Evolutionary conservation across 2,888 invertebrate genomes (phyloP), one percentile per base, ranked within the genome.

Genomic region (Calephelis perditalis): DNA sequence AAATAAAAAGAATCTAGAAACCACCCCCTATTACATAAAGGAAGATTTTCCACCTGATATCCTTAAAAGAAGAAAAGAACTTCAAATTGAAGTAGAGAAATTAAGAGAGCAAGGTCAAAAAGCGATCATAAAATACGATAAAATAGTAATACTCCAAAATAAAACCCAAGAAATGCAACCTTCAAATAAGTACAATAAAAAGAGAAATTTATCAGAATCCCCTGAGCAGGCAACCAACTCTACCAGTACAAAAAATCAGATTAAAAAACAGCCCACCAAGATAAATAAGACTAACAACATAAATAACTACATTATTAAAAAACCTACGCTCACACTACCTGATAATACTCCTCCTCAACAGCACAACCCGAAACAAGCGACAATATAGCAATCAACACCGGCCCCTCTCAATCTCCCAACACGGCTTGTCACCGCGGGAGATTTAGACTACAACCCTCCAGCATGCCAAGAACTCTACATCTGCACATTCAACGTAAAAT

Each of bases 361-460:
- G 12, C 5, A 15, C 52, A 7, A 5, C 15, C 26, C 52, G 5
- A 52, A 52, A 8, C 52, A 56, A 43, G 40, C 36, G 6, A 37
- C 46, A 44, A 40, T 49, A 46, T 49, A 55, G 56, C 60, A 46
- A 56, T 26, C 12, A 49, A 47, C 60, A 11, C 44, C 58, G 35
- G 37, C 62, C 9, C 35, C 57, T 47, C 57, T 46, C 40, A 8
- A 12, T 7, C 61, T 59, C 57, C 64, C 62, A 64, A 56, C 45
- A 58, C 64, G 62, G 64, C 62, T 36, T 40, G 64, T 64, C 64
- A 60, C 64, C 64, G 64, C 44, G 64, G 62, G 58, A 56, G 60
- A 10, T 15, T 15, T 40, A 55, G 62, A 64, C 64, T 55, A 62
- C n/a, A 60, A 62, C 62, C 64, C 62, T 61, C 60, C 60, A 64